phyloP scores from a whole-genome alignment of 2,888 invertebrate genomes.

The Patella ulyssiponensis region DNA sequence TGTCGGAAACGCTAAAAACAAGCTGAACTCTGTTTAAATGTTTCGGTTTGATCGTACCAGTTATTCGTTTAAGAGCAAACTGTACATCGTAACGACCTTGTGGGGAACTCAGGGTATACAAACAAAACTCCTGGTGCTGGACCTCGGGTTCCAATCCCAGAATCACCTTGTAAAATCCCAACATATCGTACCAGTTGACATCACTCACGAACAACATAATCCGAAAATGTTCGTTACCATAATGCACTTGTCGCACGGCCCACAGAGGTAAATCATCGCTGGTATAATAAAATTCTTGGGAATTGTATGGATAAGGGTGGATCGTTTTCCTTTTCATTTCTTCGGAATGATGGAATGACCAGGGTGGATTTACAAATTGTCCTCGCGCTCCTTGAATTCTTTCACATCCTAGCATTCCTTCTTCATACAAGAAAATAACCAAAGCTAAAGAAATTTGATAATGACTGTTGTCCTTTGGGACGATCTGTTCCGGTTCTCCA shows the following conservation, averaged over 20 bases:
- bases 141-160: constrained; percentile 58
- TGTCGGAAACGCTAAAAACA: constrained; percentile 58
- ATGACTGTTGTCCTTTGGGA: neutral
- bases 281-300: constrained; percentile 61
- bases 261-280: constrained; percentile 63
- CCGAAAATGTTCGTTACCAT: constrained; percentile 64
- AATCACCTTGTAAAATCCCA: constrained; percentile 61
- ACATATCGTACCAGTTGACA: constrained; percentile 59
- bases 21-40: constrained; percentile 49
- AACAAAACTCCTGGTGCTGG: constrained; percentile 58
- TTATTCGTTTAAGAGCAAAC: constrained; percentile 60
- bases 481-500: neutral
- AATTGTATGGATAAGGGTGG: constrained; percentile 57
- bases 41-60: constrained; percentile 44
- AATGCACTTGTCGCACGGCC: constrained; percentile 64
- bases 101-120: constrained; percentile 56
- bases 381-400: constrained; percentile 50
- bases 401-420: constrained; percentile 50
- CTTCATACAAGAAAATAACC: constrained; percentile 57
- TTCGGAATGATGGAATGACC: constrained; percentile 66
- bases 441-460: constrained; percentile 40
- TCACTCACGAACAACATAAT: constrained; percentile 57
- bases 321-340: constrained; percentile 50
- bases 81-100: constrained; percentile 60
- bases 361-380: constrained; percentile 55